These are phyloP conservation scores for Naso thynnoides DNA, from an alignment of 2,797 vertebrate genomes.

Conservation along the genomic window DNA sequence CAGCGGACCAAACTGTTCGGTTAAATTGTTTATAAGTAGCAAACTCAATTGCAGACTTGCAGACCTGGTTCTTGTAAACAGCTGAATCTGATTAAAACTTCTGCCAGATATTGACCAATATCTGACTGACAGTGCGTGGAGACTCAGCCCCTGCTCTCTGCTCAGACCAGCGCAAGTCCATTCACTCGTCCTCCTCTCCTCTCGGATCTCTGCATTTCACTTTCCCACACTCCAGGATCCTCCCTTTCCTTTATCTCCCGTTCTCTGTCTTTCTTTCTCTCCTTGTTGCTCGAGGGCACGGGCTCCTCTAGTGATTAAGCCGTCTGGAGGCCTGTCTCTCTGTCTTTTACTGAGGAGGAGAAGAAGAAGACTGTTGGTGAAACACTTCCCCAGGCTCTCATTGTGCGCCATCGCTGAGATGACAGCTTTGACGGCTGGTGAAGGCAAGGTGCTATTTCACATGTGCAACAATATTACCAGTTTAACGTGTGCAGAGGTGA, in stretches of 20 bases:
- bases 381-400: constrained; percentile 63
- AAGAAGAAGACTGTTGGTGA: constrained; percentile 69
- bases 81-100: constrained; percentile 56
- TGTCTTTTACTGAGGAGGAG: constrained; percentile 70
- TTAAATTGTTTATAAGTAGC: constrained; percentile 39
- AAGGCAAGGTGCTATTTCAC: constrained; percentile 84
- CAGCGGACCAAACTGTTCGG: constrained; percentile 29
- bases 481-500: constrained; percentile 92
- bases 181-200: constrained; percentile 18
- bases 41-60: constrained; percentile 40
- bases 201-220: constrained; percentile 47
- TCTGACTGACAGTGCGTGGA: constrained; percentile 22
- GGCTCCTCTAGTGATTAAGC: constrained; percentile 76
- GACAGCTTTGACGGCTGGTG: constrained; percentile 79
- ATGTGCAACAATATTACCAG: constrained; percentile 89
- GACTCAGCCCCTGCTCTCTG: constrained; percentile 20
- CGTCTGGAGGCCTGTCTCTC: constrained; percentile 76
- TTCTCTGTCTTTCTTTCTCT: constrained; percentile 61
- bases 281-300: constrained; percentile 70
- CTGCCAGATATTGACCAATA: constrained; percentile 46
- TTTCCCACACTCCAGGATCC: constrained; percentile 76
- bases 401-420: constrained; percentile 53
- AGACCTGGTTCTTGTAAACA: constrained; percentile 56
- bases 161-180: constrained; percentile 37
- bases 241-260: constrained; percentile 56